Percentiles rank a stretch among this genome's conserved stretches.
phyloP scores from a whole-genome alignment of 1,140 invertebrate genomes.

The Gryon sp. region DNA sequence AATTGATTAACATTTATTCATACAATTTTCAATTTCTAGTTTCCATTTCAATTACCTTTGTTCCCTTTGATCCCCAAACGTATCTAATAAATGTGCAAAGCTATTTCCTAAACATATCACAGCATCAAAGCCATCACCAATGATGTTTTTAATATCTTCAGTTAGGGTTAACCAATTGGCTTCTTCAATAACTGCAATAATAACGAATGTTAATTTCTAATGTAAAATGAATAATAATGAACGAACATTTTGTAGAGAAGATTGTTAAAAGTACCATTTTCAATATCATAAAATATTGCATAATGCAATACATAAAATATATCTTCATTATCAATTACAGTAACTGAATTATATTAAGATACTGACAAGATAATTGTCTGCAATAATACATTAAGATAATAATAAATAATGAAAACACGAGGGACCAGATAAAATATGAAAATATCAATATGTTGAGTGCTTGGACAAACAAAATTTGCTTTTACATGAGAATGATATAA shows the following conservation, averaged over 20 bases:
- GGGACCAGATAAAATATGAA: constrained; percentile 11
- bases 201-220: neutral
- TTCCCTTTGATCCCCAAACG: constrained; percentile 87
- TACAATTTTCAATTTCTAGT: neutral
- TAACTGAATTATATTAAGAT: too few relatives aligned
- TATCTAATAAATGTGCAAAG: constrained; percentile 91
- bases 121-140: constrained; percentile 86
- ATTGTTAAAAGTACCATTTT: too few relatives aligned
- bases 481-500: constrained; percentile 29
- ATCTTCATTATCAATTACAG: too few relatives aligned
- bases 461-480: constrained; percentile 22
- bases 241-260: too few relatives aligned
- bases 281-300: too few relatives aligned
- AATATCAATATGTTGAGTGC: constrained; percentile 20
- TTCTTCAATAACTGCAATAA: constrained; percentile 86
- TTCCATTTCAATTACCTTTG: constrained; percentile 81
- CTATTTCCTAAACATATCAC: constrained; percentile 94
- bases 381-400: constrained; percentile 1
- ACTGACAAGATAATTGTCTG: neutral
- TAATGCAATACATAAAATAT: too few relatives aligned
- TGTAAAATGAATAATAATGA: too few relatives aligned
- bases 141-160: constrained; percentile 83
- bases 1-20: neutral
- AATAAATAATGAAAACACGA: constrained; percentile 31
- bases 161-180: constrained; percentile 88